A percentile compares a stretch with the other conserved stretches of the same genome.
phyloP scores from a whole-genome alignment of 2,797 vertebrate genomes.

The Platyrinchus mystaceus region DNA sequence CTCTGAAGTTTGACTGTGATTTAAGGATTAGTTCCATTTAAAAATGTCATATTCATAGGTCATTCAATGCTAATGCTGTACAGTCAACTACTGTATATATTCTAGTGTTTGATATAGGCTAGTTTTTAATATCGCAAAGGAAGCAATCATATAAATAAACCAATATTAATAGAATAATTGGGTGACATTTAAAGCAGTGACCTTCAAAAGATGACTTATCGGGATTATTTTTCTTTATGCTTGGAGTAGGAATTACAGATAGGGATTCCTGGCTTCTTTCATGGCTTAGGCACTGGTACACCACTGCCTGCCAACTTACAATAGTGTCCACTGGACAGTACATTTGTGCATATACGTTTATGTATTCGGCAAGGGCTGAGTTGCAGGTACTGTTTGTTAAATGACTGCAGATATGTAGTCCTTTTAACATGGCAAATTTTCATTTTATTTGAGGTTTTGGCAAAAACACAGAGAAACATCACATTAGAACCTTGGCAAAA shows the following conservation, averaged over 20 bases:
- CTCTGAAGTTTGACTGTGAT: neutral
- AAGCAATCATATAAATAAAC: neutral
- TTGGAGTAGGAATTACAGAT: neutral
- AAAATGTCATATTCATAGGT: neutral
- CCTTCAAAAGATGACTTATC: neutral
- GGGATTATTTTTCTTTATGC: neutral
- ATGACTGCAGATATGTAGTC: neutral
- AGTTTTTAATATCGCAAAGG: neutral
- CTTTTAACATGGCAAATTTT: neutral
- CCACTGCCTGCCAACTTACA: neutral
- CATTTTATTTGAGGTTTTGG: neutral
- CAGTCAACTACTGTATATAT: neutral
- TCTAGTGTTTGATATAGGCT: neutral
- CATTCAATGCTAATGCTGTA: neutral
- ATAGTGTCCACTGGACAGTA: neutral
- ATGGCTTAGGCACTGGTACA: neutral
- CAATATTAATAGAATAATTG: neutral
- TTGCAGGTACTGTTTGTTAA: neutral
- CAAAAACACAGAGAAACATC: neutral
- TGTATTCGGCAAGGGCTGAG: accelerated
- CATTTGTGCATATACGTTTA: neutral
- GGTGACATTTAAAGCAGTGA: conserved; percentile 2
- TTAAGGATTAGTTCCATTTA: neutral
- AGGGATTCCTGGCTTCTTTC: neutral
- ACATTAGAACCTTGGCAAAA: neutral